phyloP scores from a whole-genome alignment of 2,113 vertebrate genomes.

The Bettongia penicillata region DNA sequence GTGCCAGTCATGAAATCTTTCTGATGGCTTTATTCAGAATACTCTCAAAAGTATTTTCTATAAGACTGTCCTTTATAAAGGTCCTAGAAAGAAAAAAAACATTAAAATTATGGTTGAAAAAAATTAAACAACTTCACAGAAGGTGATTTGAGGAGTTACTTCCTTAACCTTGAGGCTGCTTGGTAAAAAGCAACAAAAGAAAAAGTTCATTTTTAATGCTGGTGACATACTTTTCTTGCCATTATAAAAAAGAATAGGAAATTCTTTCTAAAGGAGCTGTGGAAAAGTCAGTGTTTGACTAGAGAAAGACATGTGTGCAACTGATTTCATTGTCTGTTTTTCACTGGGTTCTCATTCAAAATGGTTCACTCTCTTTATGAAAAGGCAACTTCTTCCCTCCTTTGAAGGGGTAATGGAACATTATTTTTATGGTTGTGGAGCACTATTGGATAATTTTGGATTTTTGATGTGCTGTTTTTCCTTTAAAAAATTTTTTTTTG shows the following conservation, averaged over 20 bases:
- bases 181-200: background rate
- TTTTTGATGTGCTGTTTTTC: background rate
- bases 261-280: background rate
- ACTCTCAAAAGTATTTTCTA: conserved; percentile 35
- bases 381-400: background rate
- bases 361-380: background rate
- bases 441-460: background rate
- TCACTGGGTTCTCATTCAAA: background rate
- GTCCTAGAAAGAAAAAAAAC: background rate
- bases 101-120: conserved; percentile 37
- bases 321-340: background rate
- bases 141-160: background rate
- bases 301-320: background rate
- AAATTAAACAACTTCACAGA: background rate
- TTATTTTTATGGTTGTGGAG: background rate
- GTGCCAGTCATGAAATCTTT: conserved; percentile 16
- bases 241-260: background rate
- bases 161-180: conserved; percentile 24
- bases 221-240: background rate
- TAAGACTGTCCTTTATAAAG: background rate
- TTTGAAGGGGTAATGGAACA: background rate
- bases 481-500: background rate
- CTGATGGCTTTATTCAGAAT: conserved; percentile 40
- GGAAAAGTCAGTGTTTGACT: background rate
- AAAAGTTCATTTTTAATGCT: background rate